Conservation (phyloP, 2,113 vertebrate species). For the Leucoraja erinaceus region DNA sequence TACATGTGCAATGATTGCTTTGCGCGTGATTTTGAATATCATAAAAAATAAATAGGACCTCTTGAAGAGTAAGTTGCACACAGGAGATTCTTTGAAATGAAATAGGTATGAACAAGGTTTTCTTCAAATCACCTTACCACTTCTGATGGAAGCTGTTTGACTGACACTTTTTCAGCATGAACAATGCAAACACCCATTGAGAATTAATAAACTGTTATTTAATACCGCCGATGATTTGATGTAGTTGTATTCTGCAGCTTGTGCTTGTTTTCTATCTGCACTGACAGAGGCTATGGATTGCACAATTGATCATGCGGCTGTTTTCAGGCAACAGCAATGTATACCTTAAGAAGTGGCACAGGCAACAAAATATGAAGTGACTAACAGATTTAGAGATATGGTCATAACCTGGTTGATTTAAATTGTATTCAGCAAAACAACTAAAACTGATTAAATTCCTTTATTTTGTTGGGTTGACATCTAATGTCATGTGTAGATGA, state of each 20-base stretch:
- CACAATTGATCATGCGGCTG: neutral
- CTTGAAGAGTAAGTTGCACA: neutral
- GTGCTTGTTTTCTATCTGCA: neutral
- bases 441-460: neutral
- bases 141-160: neutral
- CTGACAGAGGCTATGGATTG: neutral
- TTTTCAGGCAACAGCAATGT: neutral
- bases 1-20: neutral
- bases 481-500: neutral
- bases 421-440: neutral
- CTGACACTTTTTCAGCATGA: neutral
- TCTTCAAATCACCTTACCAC: neutral
- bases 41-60: neutral
- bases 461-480: neutral
- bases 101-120: neutral
- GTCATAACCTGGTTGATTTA: neutral
- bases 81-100: neutral
- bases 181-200: neutral
- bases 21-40: neutral
- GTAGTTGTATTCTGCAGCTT: neutral
- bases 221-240: neutral
- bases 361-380: neutral
- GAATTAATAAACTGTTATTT: neutral
- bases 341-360: neutral
- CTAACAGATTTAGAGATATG: neutral